Conservation (phyloP, 2,113 vertebrate genomes). For the Smithornis capensis region DNA sequence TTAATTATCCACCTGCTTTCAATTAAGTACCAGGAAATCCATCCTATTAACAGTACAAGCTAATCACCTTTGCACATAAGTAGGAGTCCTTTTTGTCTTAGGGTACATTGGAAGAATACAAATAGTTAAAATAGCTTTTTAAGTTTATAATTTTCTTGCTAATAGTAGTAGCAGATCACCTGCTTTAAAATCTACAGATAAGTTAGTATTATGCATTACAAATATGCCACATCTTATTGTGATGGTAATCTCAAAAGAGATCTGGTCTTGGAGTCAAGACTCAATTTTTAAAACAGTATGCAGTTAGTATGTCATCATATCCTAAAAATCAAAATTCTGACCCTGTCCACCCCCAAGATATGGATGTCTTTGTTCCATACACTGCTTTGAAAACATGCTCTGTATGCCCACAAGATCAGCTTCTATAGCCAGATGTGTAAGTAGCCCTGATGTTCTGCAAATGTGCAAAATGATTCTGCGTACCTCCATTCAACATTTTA, state of each 20-base stretch:
- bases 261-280: background rate
- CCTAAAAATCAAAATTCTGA: background rate
- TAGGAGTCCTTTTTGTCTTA: background rate
- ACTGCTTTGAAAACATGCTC: background rate
- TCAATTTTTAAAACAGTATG: background rate
- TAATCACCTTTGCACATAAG: constrained; percentile 41
- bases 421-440: background rate
- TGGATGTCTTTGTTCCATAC: background rate
- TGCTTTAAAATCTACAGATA: background rate
- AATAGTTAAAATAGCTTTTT: background rate
- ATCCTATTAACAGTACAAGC: constrained; percentile 51
- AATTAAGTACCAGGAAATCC: constrained; percentile 58
- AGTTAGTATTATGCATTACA: background rate
- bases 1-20: constrained; percentile 70
- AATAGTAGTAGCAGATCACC: background rate
- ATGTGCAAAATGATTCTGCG: background rate
- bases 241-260: background rate
- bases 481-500: background rate
- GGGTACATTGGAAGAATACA: background rate
- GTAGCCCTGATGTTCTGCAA: background rate
- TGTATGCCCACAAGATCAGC: background rate
- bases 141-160: background rate
- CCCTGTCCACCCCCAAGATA: background rate
- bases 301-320: background rate
- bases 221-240: background rate